Percentiles rank a stretch among this genome's conserved stretches.
Conservation (phyloP, 1,140 invertebrate species). For the Aphaenogaster rudis region DNA sequence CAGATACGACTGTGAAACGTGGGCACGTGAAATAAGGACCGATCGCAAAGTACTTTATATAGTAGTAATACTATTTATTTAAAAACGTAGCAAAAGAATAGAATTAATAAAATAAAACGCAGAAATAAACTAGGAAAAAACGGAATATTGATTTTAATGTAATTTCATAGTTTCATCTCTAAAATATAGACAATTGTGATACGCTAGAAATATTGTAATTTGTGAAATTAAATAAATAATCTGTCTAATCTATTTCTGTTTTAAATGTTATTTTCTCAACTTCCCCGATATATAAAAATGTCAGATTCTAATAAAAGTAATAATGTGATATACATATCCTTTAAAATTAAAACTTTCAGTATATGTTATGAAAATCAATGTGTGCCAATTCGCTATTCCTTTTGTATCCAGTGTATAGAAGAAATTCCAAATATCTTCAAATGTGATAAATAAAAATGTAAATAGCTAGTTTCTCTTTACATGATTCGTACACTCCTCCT, state of each 20-base stretch:
- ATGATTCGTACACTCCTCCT: conserved; percentile 22
- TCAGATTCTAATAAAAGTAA: background rate
- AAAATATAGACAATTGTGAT: background rate
- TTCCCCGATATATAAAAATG: background rate
- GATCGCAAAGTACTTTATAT: background rate
- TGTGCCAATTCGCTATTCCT: background rate
- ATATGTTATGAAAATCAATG: conserved; percentile 6
- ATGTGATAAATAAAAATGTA: conserved; percentile 27
- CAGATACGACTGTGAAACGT: background rate
- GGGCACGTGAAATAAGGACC: background rate
- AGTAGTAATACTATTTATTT: background rate
- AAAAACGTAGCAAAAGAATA: background rate
- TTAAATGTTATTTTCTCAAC: background rate
- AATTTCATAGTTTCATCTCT: background rate
- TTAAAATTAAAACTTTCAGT: conserved; percentile 2
- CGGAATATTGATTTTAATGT: background rate
- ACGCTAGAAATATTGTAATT: background rate
- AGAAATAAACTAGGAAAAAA: background rate
- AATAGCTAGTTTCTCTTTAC: conserved; percentile 11
- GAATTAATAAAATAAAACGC: background rate
- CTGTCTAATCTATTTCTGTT: background rate
- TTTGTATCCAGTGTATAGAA: background rate
- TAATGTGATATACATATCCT: background rate
- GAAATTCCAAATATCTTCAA: background rate
- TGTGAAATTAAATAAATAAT: background rate